Evolutionary conservation across 2,113 vertebrate species (phyloP), one percentile per base, ranked within the genome.

Genomic region (Marmota flaviventris): DNA sequence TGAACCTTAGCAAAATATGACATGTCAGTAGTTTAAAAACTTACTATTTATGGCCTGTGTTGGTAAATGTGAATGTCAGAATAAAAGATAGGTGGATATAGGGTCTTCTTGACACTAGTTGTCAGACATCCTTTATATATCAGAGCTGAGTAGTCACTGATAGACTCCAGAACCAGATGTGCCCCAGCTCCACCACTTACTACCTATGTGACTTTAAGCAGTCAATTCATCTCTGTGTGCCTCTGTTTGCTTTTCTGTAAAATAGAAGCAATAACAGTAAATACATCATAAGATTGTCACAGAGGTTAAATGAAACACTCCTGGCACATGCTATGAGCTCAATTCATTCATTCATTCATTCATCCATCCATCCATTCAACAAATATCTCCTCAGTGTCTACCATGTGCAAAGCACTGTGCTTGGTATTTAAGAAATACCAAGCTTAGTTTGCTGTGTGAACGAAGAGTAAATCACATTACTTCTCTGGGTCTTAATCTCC

Each of bases 1-100:
- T 84, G 61, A 67, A 79, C n/a, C 27, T 85, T 84, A 81, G 24
- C 45, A 78, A 90, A 83, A 84, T 75, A 75, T 67, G 65, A 48
- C 39, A 72, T 34, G 51, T 12, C 17, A 53, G 29, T n/a, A 58
- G 29, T 65, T 93, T 48, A 34, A 89, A 87, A 95, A 83, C 8
- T 78, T 77, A 92, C 53, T 61, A 39, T n/a, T 77, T 78, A 90
- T 83, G 25, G 5, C 17, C 8, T 94, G 16, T 81, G 2, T 90
- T 90, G 53, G 45, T 94, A 86, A 86, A 78, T 12, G 12, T 67
- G 39, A 95, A 95, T 78, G 61, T 51, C 61, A 86, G 75, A 95
- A 72, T 2, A 90, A 73, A 67, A 77, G 32, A 51, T 51, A 76
- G 17, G 24, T 45, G 29, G 34, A 53, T 34, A 77, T 12, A 37